Evolutionary conservation across 2,113 vertebrate species (phyloP).

Genomic region (Stictonetta naevosa): DNA sequence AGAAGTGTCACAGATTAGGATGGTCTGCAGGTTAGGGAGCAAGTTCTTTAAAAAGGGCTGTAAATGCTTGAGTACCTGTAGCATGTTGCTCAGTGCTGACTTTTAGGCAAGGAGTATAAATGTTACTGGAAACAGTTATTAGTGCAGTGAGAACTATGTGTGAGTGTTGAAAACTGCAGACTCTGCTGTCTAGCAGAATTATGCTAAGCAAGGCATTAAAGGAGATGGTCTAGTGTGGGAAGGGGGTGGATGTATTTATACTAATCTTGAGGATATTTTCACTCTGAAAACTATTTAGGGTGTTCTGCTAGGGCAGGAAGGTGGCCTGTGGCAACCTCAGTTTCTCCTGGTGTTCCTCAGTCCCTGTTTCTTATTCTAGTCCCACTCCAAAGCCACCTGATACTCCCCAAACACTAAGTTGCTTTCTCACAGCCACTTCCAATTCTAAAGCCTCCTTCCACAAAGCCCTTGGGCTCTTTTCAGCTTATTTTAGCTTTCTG

Average conservation of each 20-base stretch:
- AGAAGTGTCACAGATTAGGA: background rate
- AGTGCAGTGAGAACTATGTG: background rate
- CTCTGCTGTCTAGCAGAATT: background rate
- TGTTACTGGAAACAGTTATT: background rate
- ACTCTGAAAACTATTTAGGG: background rate
- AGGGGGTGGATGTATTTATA: rapidly evolving
- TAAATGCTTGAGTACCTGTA: background rate
- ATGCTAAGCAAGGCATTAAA: background rate
- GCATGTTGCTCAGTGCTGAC: background rate
- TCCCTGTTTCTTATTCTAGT: background rate
- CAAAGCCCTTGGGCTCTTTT: background rate
- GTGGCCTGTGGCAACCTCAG: background rate
- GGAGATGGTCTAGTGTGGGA: background rate
- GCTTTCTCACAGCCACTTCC: background rate
- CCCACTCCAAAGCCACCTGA: background rate
- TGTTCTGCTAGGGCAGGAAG: background rate
- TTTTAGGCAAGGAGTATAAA: background rate
- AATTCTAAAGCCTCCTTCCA: background rate
- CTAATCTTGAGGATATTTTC: background rate
- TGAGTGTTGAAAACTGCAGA: background rate
- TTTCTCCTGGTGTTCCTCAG: background rate
- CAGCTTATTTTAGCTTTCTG: background rate
- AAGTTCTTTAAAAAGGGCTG: background rate
- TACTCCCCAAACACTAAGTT: background rate
- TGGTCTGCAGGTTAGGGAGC: background rate